These are phyloP conservation scores for Machimus rusticus DNA, from an alignment of 2,888 invertebrate species.

Conservation along the genomic window DNA sequence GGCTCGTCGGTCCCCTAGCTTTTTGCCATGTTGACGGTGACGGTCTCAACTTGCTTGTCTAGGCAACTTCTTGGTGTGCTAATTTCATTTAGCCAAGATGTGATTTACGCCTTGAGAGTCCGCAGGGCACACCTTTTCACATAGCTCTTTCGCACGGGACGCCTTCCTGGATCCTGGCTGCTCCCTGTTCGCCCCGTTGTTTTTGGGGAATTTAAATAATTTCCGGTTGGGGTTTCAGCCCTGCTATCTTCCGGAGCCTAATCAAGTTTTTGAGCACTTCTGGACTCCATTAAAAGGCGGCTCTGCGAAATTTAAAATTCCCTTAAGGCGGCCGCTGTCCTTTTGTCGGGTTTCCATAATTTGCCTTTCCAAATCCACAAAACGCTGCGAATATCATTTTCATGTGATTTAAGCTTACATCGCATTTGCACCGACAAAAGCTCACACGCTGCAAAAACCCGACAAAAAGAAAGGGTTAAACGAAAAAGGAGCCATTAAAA, in stretches of 20 bases:
- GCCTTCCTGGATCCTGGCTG: neutral
- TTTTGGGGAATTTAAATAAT: neutral
- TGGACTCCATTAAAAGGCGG: neutral
- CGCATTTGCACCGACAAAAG: neutral
- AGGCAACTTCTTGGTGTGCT: constrained; percentile 36
- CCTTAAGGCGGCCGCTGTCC: neutral
- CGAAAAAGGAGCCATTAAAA: neutral
- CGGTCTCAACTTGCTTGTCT: constrained; percentile 20
- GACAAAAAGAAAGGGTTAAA: neutral
- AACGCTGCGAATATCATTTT: neutral
- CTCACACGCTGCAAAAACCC: constrained; percentile 7
- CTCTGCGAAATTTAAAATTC: neutral
- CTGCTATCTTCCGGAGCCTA: neutral
- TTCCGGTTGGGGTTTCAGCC: neutral
- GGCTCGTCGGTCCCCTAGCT: neutral
- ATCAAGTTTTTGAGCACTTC: neutral
- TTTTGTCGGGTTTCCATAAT: neutral
- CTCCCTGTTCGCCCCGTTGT: neutral
- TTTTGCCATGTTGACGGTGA: constrained; percentile 32
- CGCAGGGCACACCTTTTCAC: constrained; percentile 6
- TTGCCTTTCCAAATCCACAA: neutral
- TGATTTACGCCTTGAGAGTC: constrained; percentile 32
- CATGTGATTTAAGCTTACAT: neutral
- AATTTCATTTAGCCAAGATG: constrained; percentile 37
- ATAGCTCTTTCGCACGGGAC: neutral